Evolutionary conservation across 2,113 vertebrate species (phyloP), one percentile per base, ranked within the genome.

Genomic region (Mionectes macconnelli): DNA sequence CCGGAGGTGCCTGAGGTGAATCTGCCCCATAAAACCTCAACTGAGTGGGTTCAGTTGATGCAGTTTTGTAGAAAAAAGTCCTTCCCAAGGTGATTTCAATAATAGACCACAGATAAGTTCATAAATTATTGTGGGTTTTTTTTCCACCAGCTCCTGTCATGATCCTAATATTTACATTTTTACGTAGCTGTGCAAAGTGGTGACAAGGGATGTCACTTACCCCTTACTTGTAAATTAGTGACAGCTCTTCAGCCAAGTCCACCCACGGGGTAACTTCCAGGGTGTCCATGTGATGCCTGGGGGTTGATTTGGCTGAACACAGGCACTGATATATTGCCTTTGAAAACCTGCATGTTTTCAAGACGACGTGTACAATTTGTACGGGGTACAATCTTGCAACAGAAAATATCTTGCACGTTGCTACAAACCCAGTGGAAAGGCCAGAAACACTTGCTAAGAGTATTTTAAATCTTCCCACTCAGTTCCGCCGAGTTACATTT

Each of bases 21-120:
- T 59, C 30, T 6, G 2, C 6, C 21, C 50, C 0, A 1, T 3
- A 27, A 62, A 72, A 57, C 0, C 52, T 69, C 28, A 6, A 44
- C 40, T 68, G 20, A 12, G 8, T 1, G 4, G 37, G 3, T 75
- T 69, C 44, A 31, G 3, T 0, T 28, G 53, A 25, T 21, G 31
- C 5, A 40, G 3, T 22, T 53, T 23, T 63, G 16, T 1, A 9
- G n/a, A 24, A 73, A 18, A 35, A 8, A 55, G 10, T 28, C 44
- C 35, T 70, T 33, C 12, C 64, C 35, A 10, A n/a, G 62, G 37
- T 33, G 64, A 33, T 78, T 66, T 59, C 62, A 44, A 27, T 28
- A 42, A 30, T 2, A 52, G 47, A 45, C 8, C 27, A 14, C 3
- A 57, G 68, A 33, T 56, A 8, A 56, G 4, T 67, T 66, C 64